These are phyloP conservation scores for Palythoa grandiflora DNA, from an alignment of 92 coral and sea anemone species.

Conservation along the genomic window DNA sequence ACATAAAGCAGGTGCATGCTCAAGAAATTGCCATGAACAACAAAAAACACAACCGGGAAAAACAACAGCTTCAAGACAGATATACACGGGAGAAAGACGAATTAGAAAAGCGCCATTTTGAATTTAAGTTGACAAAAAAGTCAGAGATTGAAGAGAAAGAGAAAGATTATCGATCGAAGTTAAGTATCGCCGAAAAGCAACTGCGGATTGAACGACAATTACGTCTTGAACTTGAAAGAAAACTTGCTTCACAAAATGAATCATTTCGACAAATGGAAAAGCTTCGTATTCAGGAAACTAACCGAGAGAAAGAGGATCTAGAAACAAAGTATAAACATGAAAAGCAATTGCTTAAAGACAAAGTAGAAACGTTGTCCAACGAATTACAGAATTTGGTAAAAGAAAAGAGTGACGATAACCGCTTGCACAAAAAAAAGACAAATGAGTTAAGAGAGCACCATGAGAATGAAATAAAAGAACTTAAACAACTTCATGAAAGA, in stretches of 20 bases:
- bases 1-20: background rate
- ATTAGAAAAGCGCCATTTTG: background rate
- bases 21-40: background rate
- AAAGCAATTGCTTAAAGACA: constrained; percentile 14
- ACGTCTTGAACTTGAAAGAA: background rate
- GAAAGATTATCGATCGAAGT: background rate
- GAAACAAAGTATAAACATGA: constrained; percentile 14
- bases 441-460: background rate
- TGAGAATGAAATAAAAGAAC: background rate
- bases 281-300: background rate
- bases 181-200: background rate
- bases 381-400: constrained; percentile 3
- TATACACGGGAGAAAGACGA: background rate
- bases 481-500: constrained; percentile 3
- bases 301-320: background rate
- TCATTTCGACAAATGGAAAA: background rate
- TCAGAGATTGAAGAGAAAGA: background rate
- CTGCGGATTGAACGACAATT: background rate
- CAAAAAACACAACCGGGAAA: background rate
- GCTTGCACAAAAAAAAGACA: background rate
- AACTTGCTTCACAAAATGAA: constrained; percentile 16
- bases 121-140: background rate
- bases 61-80: background rate
- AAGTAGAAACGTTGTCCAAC: background rate
- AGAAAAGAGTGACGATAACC: background rate